Base-by-base conservation (phyloP, 2,113 vertebrate genomes). In the Paradoxurus hermaphroditus region DNA sequence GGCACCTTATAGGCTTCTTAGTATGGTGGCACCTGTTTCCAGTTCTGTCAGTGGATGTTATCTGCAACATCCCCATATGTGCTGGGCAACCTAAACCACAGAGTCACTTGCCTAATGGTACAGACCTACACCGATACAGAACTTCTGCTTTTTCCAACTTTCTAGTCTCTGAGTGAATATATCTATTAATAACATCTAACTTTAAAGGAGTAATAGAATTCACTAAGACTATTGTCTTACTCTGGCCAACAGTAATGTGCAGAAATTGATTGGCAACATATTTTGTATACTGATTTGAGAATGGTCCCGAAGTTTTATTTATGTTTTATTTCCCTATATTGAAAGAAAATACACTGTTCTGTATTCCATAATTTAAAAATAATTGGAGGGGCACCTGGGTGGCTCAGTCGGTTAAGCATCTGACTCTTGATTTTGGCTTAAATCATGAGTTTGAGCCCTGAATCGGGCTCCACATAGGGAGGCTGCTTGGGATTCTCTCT, bases 301-400 rank as follows among this genome's bases (percentile, higher is more conserved):
- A 4, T 81, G 49, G n/a, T 39, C 65, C 73, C 82, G 46, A 91
- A 91, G 36, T 91, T 68, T 79, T 29, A 34, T 93, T 78, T 91
- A 53, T 92, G 73, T 89, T 85, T 85, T 82, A 56, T 15, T 84
- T 84, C 8, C 18, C 51, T 63, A 18, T 90, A 29, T 51, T 88
- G 31, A 88, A 88, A 72, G n/a, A 78, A 88, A 70, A 91, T 65
- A 16, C 34, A 90, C 44, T 79, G 2, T n/a, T 81, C 36, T 95
- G 27, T 25, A 81, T 81, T 67, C 67, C 46, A 31, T 92, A 72
- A 91, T 72, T 94, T 95, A 70, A 91, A 97, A 91, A 83, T 88
- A 87, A 73, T 23, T 65, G 44, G 21, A 59, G 56, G 7, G 56
- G 56, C 19, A 59, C 56, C 56, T 59, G 21, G 21, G 56, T 23